A percentile compares a stretch with the other conserved stretches of the same genome.
phyloP scores from a whole-genome alignment of 2,888 invertebrate genomes.

The Orthosia gracilis region DNA sequence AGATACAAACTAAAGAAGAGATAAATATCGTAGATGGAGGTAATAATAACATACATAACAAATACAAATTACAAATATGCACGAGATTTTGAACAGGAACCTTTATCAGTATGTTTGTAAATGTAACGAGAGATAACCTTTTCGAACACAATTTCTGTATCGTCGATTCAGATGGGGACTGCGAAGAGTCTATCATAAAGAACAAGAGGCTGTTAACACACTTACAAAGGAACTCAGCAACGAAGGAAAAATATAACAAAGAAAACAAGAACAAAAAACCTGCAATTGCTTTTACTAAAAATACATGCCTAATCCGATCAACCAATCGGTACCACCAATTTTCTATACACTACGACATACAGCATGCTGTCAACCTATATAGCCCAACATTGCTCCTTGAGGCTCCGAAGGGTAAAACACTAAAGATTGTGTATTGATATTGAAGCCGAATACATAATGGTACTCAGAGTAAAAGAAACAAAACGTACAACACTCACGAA shows the following conservation, averaged over 20 bases:
- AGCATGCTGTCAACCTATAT: not conserved
- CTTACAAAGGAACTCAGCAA: not conserved
- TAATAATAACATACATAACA: not conserved
- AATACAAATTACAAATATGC: not conserved
- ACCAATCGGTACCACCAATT: not conserved
- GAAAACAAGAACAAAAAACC: not conserved
- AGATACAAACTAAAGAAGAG: conserved; percentile 6
- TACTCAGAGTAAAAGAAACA: not conserved
- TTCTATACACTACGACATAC: not conserved
- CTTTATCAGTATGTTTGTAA: not conserved
- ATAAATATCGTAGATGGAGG: conserved; percentile 6
- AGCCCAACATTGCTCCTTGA: not conserved
- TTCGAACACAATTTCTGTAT: not conserved
- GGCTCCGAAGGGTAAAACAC: conserved; percentile 40
- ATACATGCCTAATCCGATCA: not conserved
- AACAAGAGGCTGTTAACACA: not conserved
- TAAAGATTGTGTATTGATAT: conserved; percentile 1
- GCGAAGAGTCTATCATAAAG: not conserved
- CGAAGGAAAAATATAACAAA: not conserved
- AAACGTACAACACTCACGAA: conserved; percentile 1
- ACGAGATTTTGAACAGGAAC: conserved; percentile 11
- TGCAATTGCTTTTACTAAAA: not conserved
- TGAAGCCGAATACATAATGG: conserved; percentile 9
- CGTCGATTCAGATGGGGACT: not conserved
- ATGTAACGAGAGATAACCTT: conserved; percentile 6